Evolutionary conservation across 1,140 invertebrate species (phyloP), one percentile per base, ranked within the genome.

Genomic region (Drosophila trapezifrons): DNA sequence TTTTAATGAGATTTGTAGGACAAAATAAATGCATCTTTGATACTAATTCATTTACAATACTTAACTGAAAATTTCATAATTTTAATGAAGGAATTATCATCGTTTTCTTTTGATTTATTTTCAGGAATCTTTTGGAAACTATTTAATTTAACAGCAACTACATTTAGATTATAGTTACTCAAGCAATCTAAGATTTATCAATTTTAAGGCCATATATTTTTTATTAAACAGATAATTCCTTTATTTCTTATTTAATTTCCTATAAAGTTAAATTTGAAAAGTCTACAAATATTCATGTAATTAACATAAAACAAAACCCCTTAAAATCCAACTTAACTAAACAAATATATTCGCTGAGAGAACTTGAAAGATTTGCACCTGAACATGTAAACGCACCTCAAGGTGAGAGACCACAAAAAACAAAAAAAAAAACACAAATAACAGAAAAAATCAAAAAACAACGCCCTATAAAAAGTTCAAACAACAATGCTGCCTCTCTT

Each of bases 381-480:
- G 42, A 59, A 47, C 51, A 59, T 47, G 56, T 59, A 59, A 59
- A 59, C 56, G 42, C 56, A 46, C 56, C 18, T 47, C 56, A 59
- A 59, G 56, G 56, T 46, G 42, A 59, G 18, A 59, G 40, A 55
- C 52, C 52, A 56, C 35, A 13, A 9, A 45, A 20, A 45, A 45
- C n/a, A 45, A 58, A 29, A 32, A 22, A 38, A 38, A 20, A 37
- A 7, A 45, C 4, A 56, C 8, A 10, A 32, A 32, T 32, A 32
- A 32, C 10, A 32, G 29, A 42, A 20, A 62, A 29, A 57, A 20
- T 55, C 37, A 52, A 52, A 52, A 52, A 22, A 57, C 22, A 40
- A 29, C 59, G 59, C 49, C 59, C 35, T 29, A 55, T 22, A 40
- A 63, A 42, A 59, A 59, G 56, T 59, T 59, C 56, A 59, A 59